These are phyloP conservation scores for Caenorhabditis becei DNA, from an alignment of 2,888 invertebrate species.

Conservation along the genomic window DNA sequence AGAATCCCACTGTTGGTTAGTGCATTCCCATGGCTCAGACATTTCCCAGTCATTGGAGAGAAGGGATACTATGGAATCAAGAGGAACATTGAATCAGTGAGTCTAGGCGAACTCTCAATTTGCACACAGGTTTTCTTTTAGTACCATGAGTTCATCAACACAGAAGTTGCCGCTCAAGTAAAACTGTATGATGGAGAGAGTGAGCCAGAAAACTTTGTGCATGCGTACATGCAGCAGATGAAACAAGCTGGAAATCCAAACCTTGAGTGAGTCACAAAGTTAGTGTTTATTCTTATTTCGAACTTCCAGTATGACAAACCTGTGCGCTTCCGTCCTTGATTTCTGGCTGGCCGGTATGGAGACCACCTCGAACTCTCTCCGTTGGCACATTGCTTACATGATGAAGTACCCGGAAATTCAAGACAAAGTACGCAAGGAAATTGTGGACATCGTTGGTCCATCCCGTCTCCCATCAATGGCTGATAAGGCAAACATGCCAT, in stretches of 20 bases:
- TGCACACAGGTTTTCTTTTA: not conserved
- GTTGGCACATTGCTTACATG: slow-evolving; percentile 66
- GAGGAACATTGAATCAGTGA: slow-evolving; percentile 29
- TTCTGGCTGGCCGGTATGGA: slow-evolving; percentile 75
- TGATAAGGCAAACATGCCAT: slow-evolving; percentile 63
- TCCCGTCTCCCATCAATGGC: slow-evolving; percentile 58
- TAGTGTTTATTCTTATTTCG: not conserved
- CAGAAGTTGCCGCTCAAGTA: slow-evolving; percentile 38
- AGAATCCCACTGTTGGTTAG: slow-evolving; percentile 15
- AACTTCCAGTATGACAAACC: slow-evolving; percentile 35
- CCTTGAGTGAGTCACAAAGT: slow-evolving; percentile 18
- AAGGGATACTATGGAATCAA: slow-evolving; percentile 24
- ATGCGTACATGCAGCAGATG: slow-evolving; percentile 62
- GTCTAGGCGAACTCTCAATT: not conserved
- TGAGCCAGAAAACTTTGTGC: slow-evolving; percentile 64
- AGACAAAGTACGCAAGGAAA: slow-evolving; percentile 63
- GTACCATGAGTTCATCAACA: slow-evolving; percentile 39
- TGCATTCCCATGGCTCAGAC: slow-evolving; percentile 46
- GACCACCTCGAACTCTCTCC: slow-evolving; percentile 69
- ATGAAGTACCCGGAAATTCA: slow-evolving; percentile 49
- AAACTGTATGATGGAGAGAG: slow-evolving; percentile 46
- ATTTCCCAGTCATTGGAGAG: slow-evolving; percentile 59
- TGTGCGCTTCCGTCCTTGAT: slow-evolving; percentile 56
- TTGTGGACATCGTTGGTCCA: slow-evolving; percentile 60
- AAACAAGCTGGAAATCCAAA: slow-evolving; percentile 30